Evolutionary conservation across 2,888 invertebrate genomes (phyloP), one percentile per base, ranked within the genome.

Genomic region (Platycnemis pennipes): DNA sequence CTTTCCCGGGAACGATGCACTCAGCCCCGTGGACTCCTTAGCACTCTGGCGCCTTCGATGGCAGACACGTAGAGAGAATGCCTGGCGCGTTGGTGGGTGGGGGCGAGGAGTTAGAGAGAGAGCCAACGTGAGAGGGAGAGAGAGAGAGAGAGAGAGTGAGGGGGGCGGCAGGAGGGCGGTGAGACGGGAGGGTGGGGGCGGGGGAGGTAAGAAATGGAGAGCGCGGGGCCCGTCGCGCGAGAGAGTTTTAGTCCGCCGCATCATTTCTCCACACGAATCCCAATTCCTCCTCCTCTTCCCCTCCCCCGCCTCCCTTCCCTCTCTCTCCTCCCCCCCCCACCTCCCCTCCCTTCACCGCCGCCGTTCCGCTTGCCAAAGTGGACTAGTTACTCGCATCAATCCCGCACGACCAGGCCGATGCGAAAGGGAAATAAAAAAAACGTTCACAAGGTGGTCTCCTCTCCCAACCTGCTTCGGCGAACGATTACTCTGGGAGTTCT

Each of bases 1-100:
- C 91, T 91, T 91, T 69, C 91, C 56, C 91, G 56, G 91, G 91
- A 91, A 91, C 91, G 91, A 91, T 63, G 91, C 91, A 91, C 91
- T 91, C 91, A 16, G 44, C 44, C 91, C 63, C 91, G 91, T 91
- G 91, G 91, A 63, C 91, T 91, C 91, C 91, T 91, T 91, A 91
- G 91, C 63, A 91, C 91, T 91, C 91, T 63, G 91, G 91, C 63
- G 91, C 91, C 91, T 69, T 42, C 63, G 91, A 91, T 37, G 91
- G 91, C n/a, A 31, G 89, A 89, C 56, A 37, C 91, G 63, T 56
- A 91, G 56, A 42, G 89, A 91, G 91, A 91, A 42, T 42, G 42
- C 42, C 37, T 42, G 37, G 37, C 42, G 91, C 91, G 91, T 42
- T 37, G 42, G 19, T 26, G 91, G 22, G 44, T 63, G 63, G 13